Evolutionary conservation across 2,888 invertebrate species (phyloP).

Genomic region (Spatulosminthurus flaviceps): DNA sequence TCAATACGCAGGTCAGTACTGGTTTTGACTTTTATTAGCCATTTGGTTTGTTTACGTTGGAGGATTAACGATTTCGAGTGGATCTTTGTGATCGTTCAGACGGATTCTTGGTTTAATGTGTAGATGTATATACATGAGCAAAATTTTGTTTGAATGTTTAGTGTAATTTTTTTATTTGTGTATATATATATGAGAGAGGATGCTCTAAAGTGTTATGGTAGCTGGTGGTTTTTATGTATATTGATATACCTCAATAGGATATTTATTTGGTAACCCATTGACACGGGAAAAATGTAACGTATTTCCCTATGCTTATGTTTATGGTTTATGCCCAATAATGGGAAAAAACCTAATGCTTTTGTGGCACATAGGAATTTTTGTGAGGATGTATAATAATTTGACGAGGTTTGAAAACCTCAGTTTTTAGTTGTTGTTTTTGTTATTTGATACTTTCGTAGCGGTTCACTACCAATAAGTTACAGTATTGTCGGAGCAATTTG

Average conservation of each 20-base stretch:
- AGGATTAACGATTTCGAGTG: neutral
- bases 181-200: too few relatives aligned
- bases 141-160: too few relatives aligned
- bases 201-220: too few relatives aligned
- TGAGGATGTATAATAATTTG: conserved; percentile 10
- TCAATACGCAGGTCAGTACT: conserved; percentile 80
- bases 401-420: neutral
- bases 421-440: conserved; percentile 1
- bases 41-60: conserved; percentile 15
- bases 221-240: too few relatives aligned
- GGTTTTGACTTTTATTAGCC: conserved; percentile 13
- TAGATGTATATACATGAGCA: too few relatives aligned
- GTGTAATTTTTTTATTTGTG: too few relatives aligned
- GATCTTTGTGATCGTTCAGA: too few relatives aligned
- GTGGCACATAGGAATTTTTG: neutral
- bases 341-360: neutral
- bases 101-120: too few relatives aligned
- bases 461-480: conserved; percentile 10
- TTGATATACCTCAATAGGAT: neutral
- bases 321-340: neutral
- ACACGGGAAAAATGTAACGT: conserved; percentile 13
- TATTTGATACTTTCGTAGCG: neutral
- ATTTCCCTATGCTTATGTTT: neutral
- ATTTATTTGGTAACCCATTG: neutral
- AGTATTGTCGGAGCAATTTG: neutral